Evolutionary conservation across 2,113 vertebrate genomes (phyloP), one percentile per base, ranked within the genome.

Genomic region (Corythoichthys haematopterus): DNA sequence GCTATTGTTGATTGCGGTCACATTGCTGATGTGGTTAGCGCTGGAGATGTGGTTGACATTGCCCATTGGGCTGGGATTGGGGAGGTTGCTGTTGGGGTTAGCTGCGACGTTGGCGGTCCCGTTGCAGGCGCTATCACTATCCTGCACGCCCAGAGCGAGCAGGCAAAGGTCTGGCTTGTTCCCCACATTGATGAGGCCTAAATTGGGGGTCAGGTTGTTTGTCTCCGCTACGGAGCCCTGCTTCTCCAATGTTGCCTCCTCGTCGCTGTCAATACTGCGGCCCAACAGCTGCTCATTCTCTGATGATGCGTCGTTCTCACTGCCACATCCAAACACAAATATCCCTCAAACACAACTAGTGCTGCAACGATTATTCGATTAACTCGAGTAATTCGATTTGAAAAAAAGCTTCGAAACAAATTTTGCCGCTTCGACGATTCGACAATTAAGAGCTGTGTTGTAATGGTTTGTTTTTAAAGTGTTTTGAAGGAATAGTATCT

Each of bases 241-340:
- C 75, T 95, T 96, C 73, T 98, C 96, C 2, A 93, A 84, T 0
- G 95, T 92, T 0, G 94, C 93, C 79, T 98, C 97, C 81, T 99
- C 97, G 0, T 99, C 97, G 0, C 97, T 98, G 85, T 99, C 97
- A 16, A 98, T 94, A 69, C 97, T 99, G 6, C 96, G 94, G 68
- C 96, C 96, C 83, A 99, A 35, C 75, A 99, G 92, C 87, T 95
- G 94, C 85, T 98, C 97, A 0, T 99, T 98, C 85, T 99, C 97
- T 0, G 97, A 99, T 0, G 97, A 99, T 0, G 96, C 97, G 4
- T 99, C 97, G 0, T 98, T 98, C 91, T 99, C 96, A 71, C 97
- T 99, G 87, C 5, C 78, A 66, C 1, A 71, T 16, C 72, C 53
- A 71, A 7, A 63, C 7, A 66, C 8, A 63, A 5, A n/a, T 65